Percentiles rank a stretch among this genome's conserved stretches.
Evolutionary conservation across 2,113 vertebrate species (phyloP).

Genomic region (Pelecanoides urinatrix): DNA sequence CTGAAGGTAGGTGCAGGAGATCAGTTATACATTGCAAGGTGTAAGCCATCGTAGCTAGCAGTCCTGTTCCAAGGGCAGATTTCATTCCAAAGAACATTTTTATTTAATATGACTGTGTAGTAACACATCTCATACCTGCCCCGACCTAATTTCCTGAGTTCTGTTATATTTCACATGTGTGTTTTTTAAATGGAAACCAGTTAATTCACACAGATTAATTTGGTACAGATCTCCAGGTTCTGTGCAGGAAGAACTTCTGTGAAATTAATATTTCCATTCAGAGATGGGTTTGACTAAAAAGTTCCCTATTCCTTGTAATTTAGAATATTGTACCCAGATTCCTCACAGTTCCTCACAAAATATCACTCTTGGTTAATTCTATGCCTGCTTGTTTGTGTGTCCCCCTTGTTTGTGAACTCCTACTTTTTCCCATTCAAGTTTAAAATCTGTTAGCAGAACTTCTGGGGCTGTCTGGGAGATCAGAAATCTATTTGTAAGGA

Average conservation of each 20-base stretch:
- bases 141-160: neutral
- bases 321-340: neutral
- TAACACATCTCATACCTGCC: neutral
- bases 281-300: neutral
- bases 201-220: neutral
- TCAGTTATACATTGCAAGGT: neutral
- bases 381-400: neutral
- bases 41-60: neutral
- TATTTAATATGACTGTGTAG: neutral
- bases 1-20: conserved; percentile 73
- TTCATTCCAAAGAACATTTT: neutral
- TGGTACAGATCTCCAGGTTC: neutral
- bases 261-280: neutral
- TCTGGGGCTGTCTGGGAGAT: neutral
- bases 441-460: neutral
- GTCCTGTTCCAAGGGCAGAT: neutral
- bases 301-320: neutral
- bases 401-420: neutral
- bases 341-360: neutral
- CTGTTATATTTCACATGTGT: neutral
- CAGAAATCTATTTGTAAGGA: neutral
- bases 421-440: neutral
- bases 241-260: neutral
- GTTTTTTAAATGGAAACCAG: neutral
- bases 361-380: neutral